These are phyloP conservation scores for Phoxinus phoxinus DNA, from an alignment of 2,113 vertebrate genomes.

Conservation along the genomic window DNA sequence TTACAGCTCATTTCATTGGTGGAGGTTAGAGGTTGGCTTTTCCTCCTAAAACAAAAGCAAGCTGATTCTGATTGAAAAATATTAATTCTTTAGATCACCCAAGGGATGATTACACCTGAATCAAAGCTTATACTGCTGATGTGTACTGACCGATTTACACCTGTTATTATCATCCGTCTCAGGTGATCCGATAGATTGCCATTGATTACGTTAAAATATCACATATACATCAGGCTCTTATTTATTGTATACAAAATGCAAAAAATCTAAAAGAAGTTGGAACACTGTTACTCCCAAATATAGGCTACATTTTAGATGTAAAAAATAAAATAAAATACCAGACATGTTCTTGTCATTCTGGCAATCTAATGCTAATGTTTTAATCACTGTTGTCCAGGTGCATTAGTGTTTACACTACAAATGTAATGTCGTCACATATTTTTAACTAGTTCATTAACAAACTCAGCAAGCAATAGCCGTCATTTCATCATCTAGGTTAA, in stretches of 20 bases:
- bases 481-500: too few relatives aligned
- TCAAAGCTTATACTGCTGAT: background rate
- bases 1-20: slow-evolving; percentile 23
- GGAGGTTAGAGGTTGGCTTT: slow-evolving; percentile 38
- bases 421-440: background rate
- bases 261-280: background rate
- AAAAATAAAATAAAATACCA: too few relatives aligned
- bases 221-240: background rate
- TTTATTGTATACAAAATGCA: background rate
- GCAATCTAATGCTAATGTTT: background rate
- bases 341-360: background rate
- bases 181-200: background rate
- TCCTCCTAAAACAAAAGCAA: background rate
- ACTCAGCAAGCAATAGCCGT: too few relatives aligned
- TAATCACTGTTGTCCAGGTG: background rate
- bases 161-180: background rate
- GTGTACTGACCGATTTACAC: background rate
- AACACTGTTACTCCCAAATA: background rate
- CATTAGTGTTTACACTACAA: background rate
- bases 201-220: background rate
- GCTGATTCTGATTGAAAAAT: background rate
- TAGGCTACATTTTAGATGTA: background rate
- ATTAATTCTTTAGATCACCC: background rate
- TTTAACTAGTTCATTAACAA: too few relatives aligned
- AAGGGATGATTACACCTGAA: background rate